phyloP scores from a whole-genome alignment of 92 coral and sea anemone species.

The Isaurus tuberculatus region DNA sequence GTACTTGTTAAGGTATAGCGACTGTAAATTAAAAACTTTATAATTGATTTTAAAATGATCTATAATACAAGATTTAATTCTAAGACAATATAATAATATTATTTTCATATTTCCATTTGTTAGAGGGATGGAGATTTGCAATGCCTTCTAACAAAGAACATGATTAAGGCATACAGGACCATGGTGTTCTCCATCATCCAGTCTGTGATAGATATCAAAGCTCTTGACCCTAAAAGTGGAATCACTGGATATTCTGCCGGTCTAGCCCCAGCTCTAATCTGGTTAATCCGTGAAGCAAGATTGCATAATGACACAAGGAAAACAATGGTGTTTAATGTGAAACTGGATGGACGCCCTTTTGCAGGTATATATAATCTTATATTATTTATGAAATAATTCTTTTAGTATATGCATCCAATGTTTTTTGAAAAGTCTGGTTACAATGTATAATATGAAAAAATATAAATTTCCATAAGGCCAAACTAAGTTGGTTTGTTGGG shows the following conservation, averaged over 20 bases:
- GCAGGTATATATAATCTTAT: background rate
- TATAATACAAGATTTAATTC: background rate
- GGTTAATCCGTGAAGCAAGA: constrained; percentile 4
- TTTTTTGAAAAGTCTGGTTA: background rate
- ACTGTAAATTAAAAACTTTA: background rate
- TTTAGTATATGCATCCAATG: background rate
- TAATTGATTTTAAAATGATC: background rate
- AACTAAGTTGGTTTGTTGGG: too few relatives aligned
- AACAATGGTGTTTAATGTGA: constrained; percentile 3
- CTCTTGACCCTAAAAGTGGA: background rate
- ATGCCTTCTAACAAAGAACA: background rate
- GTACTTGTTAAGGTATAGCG: constrained; percentile 48
- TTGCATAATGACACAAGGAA: background rate
- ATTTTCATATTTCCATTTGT: background rate
- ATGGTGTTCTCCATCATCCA: background rate
- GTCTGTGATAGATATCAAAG: background rate
- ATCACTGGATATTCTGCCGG: background rate
- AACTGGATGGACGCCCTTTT: background rate
- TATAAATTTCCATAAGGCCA: background rate
- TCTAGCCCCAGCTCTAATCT: background rate
- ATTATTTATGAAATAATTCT: background rate
- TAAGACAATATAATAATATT: background rate
- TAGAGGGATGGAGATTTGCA: constrained; percentile 21
- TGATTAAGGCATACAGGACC: background rate
- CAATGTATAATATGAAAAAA: background rate